These are phyloP conservation scores for Aphelinus atriplicis DNA, from an alignment of 1,140 invertebrate genomes.

Conservation along the genomic window DNA sequence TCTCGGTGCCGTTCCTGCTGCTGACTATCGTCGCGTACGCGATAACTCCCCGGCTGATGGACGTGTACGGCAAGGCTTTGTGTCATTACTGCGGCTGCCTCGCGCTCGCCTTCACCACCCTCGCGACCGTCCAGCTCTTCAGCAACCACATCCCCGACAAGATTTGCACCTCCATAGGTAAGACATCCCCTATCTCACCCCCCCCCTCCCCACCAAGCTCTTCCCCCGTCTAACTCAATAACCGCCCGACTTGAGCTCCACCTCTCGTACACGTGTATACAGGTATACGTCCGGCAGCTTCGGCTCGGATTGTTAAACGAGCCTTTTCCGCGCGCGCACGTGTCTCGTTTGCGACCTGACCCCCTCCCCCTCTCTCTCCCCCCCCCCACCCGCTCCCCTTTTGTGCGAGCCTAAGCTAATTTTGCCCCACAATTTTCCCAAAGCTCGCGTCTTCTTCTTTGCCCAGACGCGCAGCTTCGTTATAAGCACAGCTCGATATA, in stretches of 20 bases:
- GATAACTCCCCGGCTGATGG: conserved; percentile 61
- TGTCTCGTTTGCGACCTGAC: not conserved
- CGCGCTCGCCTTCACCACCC: conserved; percentile 61
- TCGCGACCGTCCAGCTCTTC: conserved; percentile 62
- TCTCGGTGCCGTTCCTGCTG: conserved; percentile 66
- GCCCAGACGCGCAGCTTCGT: not conserved
- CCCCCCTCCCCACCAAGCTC: no score
- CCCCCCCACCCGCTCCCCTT: not conserved
- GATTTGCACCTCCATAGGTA: conserved; percentile 61
- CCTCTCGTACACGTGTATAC: no score
- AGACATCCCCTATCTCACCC: not conserved
- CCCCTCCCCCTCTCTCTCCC: no score
- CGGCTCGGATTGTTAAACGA: not conserved
- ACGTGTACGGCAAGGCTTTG: conserved; percentile 64
- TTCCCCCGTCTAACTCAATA: no score
- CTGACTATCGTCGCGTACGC: conserved; percentile 63
- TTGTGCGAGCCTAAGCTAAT: not conserved
- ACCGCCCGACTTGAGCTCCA: no score
- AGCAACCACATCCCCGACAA: conserved; percentile 51
- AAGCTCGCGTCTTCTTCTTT: not conserved
- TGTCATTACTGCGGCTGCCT: conserved; percentile 65
- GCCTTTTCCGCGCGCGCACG: not conserved
- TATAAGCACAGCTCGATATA: no score
- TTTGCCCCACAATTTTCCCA: not conserved
- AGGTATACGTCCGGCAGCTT: no score